Conservation (phyloP, 2,888 invertebrate genomes). For the Celastrina argiolus region DNA sequence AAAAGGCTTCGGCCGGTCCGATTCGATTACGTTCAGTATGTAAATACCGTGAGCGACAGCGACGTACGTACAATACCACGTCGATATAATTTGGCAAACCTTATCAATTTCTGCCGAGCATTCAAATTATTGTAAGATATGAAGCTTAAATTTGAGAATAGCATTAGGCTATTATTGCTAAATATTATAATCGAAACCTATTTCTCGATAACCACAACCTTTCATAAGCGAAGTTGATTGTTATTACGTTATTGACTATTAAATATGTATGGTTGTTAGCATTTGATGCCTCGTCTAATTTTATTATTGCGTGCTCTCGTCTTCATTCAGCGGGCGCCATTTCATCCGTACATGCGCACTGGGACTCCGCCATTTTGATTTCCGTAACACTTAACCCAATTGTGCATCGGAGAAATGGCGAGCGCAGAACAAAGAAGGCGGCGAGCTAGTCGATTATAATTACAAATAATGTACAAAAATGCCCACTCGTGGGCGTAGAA, state of each 20-base stretch:
- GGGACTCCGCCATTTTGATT: conserved; percentile 64
- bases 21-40: conserved; percentile 26
- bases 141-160: conserved; percentile 69
- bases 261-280: conserved; percentile 66
- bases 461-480: conserved; percentile 57
- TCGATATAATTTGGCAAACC: conserved; percentile 49
- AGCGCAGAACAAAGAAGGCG: conserved; percentile 58
- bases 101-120: conserved; percentile 42
- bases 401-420: conserved; percentile 44
- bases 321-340: conserved; percentile 53
- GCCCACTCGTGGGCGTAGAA: conserved; percentile 42
- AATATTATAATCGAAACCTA: conserved; percentile 72
- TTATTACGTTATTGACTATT: conserved; percentile 73
- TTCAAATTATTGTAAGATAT: conserved; percentile 54
- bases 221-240: conserved; percentile 78
- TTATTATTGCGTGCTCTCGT: conserved; percentile 60
- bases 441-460: conserved; percentile 54
- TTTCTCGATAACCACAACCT: conserved; percentile 77
- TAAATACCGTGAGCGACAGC: conserved; percentile 42
- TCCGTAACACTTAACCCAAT: conserved; percentile 71
- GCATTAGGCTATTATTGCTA: conserved; percentile 76
- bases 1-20: conserved; percentile 37
- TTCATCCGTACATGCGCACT: conserved; percentile 61
- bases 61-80: conserved; percentile 30
- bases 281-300: conserved; percentile 60